Evolutionary conservation across 2,113 vertebrate genomes (phyloP).

Genomic region (Cairina moschata): DNA sequence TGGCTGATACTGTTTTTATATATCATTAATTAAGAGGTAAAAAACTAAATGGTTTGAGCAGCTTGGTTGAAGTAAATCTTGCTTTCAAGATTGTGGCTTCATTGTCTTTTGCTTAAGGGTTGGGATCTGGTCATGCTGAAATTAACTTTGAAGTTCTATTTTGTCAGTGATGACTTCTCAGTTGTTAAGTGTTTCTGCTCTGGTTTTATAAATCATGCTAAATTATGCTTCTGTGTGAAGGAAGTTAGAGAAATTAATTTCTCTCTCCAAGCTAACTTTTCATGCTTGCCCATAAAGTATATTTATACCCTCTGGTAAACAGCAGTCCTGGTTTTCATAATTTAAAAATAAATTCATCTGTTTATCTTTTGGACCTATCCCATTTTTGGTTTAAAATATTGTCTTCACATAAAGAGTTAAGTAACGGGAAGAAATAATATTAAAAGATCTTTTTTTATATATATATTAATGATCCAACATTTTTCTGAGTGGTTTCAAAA

Average conservation of each 20-base stretch:
- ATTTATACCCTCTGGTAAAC: neutral
- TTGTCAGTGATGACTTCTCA: neutral
- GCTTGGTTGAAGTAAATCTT: neutral
- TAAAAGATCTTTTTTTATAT: neutral
- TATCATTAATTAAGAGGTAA: neutral
- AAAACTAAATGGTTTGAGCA: neutral
- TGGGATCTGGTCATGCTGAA: neutral
- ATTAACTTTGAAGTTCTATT: neutral
- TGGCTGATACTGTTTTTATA: neutral
- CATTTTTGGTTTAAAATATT: constrained; percentile 6
- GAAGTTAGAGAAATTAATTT: neutral
- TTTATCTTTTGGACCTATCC: neutral
- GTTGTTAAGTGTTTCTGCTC: neutral
- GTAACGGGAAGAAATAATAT: constrained; percentile 14
- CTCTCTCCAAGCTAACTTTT: neutral
- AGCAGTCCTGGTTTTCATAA: neutral
- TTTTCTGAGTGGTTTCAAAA: constrained; percentile 25
- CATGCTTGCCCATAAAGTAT: neutral
- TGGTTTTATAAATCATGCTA: constrained; percentile 7
- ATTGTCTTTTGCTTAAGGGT: neutral
- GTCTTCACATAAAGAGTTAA: constrained; percentile 12
- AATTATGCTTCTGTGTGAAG: neutral
- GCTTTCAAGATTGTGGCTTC: neutral
- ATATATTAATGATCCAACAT: neutral
- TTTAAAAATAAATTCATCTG: neutral